Base-by-base conservation (phyloP, 1,140 invertebrate species). In the Anastrepha obliqua region DNA sequence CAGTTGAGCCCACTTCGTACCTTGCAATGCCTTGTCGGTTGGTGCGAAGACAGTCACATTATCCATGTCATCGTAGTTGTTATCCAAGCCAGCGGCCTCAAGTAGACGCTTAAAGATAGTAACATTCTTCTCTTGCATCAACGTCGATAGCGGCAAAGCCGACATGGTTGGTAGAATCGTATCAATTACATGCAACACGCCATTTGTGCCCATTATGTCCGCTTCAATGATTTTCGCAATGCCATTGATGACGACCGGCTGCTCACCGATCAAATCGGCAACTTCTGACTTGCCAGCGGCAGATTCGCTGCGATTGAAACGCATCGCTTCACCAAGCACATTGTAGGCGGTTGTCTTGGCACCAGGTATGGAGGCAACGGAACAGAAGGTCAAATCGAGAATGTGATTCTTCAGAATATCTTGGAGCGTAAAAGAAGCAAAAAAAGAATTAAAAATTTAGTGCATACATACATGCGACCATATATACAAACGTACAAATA, bases 151-250 rank as follows among this genome's bases (percentile, higher is more conserved):
- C 44, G 94, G 93, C 85, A 94, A 90, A 0, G 94, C 94, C 17
- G 93, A 92, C 58, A 95, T 94, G 0, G 96, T 96, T 87, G 95
- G 95, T 74, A 97, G 92, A 20, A 96, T 92, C 11, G 94, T 94
- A 89, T 96, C 96, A 55, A 97, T 95, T 0, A 96, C 92, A 90
- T 97, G 96, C 6, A 97, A 93, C 1, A 96, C 95, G 39, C 96
- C 96, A 91, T 97, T 96, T 4, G 94, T 95, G 8, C 95, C 96
- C 90, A 95, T 93, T n/a, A 94, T 93, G 88, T 95, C 94, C 1
- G 91, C 89, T 55, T 94, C 92, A 8, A 93, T 88, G 55, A 95
- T 92, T 89, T 93, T 93, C 3, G 94, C 94, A 87, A 92, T 91
- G 39, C 91, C 92, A 87, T 95, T 94, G 42, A 94, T 93, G n/a